Evolutionary conservation across 1,140 invertebrate species (phyloP), one percentile per base, ranked within the genome.

Genomic region (Pogonognathellus flavescens): DNA sequence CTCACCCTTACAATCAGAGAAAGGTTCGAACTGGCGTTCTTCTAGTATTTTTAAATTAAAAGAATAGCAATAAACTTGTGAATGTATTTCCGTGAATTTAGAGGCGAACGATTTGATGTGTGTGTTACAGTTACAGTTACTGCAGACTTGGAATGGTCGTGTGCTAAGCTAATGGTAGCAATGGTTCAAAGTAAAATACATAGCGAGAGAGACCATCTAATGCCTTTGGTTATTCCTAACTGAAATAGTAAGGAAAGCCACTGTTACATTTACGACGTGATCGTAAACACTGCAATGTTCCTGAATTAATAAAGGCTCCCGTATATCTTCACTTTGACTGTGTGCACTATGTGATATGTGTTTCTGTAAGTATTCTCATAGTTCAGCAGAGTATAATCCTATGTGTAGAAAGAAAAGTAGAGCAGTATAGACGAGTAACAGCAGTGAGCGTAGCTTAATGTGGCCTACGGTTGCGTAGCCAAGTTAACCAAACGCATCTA

Each of bases 261-360:
- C 41, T 31, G 70, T 31, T 49, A 76, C 41, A 76, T 76, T 76
- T 76, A 76, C 70, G 70, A 76, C 41, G 70, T 76, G 70, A 76
- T 76, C 70, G 70, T 76, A 76, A 76, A 76, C 70, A 76, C 70
- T 76, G 70, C 70, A 25, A 76, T 76, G 70, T 76, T 76, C 70
- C 70, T 76, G 70, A 76, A 76, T 76, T 76, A 76, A 76, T 76
- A 76, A 76, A 76, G 49, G 70, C 70, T 76, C 70, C 25, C 31
- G 31, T 76, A 76, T 76, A 76, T 76, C 70, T 76, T 76, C 41
- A 49, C 70, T 16, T 13, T 57, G 53, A n/a, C 53, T 57, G 31
- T 41, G 31, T 41, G 31, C 31, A 41, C 31, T 41, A 41, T 1
- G 31, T 41, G 2, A 3, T 41, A 41, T 41, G 31, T 41, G 62